Evolutionary conservation across 2,888 invertebrate species (phyloP), one percentile per base, ranked within the genome.

Genomic region (Volucella inflata): DNA sequence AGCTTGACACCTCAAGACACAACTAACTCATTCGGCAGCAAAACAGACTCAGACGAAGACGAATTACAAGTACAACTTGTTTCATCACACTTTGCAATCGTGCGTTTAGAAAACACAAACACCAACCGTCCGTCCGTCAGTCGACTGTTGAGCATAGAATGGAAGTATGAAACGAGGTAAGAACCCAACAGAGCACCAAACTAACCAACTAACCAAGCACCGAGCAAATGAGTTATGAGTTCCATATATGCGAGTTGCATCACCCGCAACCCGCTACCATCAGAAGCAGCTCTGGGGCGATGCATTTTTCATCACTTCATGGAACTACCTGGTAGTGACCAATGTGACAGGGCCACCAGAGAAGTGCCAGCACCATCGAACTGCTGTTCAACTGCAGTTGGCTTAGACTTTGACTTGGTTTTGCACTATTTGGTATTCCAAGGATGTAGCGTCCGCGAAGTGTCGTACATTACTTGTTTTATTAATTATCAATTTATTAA

Each of bases 401-500:
- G 6, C 51, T 51, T 57, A 48, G 53, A 65, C 65, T 71, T 17
- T 30, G 53, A 74, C 76, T 48, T 36, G 2, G 74, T 62, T 60
- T 30, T 30, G 30, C 30, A 75, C 80, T 87, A 87, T 83, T 89
- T 88, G 88, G 89, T 89, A 89, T 89, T 88, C 89, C 88, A 87
- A 87, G 87, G 87, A 87, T 88, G 89, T 88, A 78, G 87, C 82
- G 79, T 77, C 70, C 71, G 79, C 87, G 87, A 89, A 90, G 89
- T 90, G 89, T 90, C 88, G 89, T 88, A 88, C 89, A 89, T 88
- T 89, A 88, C 89, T 89, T 90, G 89, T 90, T 89, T 90, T 90
- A 90, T 90, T 90, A 90, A 89, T 90, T 90, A 90, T 90, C 89
- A 89, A 89, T 90, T 89, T 90, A 89, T 89, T 89, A 89, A 88